These are phyloP conservation scores for Sinocyclocheilus anophthalmus DNA, from an alignment of 2,113 vertebrate species.

Conservation along the genomic window DNA sequence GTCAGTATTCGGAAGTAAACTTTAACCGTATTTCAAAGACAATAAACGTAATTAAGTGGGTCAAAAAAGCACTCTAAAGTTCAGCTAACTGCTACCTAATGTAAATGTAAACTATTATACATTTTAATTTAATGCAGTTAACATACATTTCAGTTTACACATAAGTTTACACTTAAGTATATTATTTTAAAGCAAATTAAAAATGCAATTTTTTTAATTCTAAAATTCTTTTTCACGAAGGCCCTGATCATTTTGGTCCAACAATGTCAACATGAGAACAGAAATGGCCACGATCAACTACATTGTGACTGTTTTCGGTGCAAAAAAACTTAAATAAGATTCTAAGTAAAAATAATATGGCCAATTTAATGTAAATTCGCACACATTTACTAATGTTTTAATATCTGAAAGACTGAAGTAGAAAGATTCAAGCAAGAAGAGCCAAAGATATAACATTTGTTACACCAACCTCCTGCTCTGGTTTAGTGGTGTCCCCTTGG, in stretches of 20 bases:
- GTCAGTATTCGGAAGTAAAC: too few relatives aligned
- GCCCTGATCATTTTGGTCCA: not conserved
- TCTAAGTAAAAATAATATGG: not conserved
- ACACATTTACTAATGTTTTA: not conserved
- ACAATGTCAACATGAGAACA: not conserved
- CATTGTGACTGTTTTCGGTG: too few relatives aligned
- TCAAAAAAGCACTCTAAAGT: too few relatives aligned
- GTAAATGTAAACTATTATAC: too few relatives aligned
- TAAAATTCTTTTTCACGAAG: not conserved
- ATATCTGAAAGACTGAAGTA: not conserved
- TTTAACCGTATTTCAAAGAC: too few relatives aligned
- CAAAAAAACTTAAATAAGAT: not conserved
- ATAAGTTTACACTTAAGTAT: too few relatives aligned
- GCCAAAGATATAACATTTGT: not conserved
- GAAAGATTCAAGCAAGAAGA: not conserved
- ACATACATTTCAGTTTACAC: too few relatives aligned
- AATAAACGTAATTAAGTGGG: too few relatives aligned
- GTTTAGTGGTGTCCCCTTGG: conserved; percentile 54
- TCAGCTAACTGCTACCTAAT: too few relatives aligned
- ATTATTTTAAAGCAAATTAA: too few relatives aligned
- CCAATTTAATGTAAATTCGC: not conserved
- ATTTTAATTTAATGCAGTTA: too few relatives aligned
- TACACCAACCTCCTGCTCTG: conserved; percentile 71
- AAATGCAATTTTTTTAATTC: too few relatives aligned
- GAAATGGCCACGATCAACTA: not conserved